Evolutionary conservation across 2,797 vertebrate species (phyloP).

Genomic region (Sebastes matsubarae): DNA sequence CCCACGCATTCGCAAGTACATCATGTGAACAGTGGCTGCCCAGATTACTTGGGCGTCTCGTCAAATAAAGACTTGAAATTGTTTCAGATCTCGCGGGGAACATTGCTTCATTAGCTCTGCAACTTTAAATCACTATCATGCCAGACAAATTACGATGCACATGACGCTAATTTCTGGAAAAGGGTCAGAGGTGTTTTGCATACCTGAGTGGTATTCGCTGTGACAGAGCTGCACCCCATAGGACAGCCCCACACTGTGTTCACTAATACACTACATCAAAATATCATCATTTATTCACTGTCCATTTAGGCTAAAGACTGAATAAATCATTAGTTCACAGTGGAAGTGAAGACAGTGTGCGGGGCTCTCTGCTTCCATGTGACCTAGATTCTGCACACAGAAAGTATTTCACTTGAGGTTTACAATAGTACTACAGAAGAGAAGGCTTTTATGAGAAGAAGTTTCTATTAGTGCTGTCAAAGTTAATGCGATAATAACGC

Average conservation of each 20-base stretch:
- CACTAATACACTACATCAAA: conserved; percentile 39
- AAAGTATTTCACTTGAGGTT: neutral
- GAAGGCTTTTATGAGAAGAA: neutral
- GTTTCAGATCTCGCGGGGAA: neutral
- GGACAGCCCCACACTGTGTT: conserved; percentile 1
- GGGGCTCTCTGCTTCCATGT: neutral
- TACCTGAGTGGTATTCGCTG: conserved; percentile 11
- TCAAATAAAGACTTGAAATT: conserved; percentile 15
- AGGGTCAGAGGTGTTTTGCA: neutral
- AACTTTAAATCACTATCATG: neutral
- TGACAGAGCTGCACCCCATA: conserved; percentile 9
- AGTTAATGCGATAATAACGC: too few species aligned
- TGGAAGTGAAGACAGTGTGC: conserved; percentile 5
- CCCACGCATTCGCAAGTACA: neutral
- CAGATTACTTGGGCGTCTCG: neutral
- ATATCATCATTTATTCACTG: conserved; percentile 59
- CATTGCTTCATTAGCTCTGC: conserved; percentile 16
- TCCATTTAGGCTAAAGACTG: conserved; percentile 45
- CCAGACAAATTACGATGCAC: neutral
- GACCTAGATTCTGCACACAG: conserved; percentile 33
- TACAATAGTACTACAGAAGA: neutral
- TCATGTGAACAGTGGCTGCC: neutral
- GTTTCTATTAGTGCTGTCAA: neutral
- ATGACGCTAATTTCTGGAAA: neutral
- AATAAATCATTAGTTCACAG: conserved; percentile 60